Base-by-base conservation (phyloP, 2,888 invertebrate species). In the Hydropsyche betteni region DNA sequence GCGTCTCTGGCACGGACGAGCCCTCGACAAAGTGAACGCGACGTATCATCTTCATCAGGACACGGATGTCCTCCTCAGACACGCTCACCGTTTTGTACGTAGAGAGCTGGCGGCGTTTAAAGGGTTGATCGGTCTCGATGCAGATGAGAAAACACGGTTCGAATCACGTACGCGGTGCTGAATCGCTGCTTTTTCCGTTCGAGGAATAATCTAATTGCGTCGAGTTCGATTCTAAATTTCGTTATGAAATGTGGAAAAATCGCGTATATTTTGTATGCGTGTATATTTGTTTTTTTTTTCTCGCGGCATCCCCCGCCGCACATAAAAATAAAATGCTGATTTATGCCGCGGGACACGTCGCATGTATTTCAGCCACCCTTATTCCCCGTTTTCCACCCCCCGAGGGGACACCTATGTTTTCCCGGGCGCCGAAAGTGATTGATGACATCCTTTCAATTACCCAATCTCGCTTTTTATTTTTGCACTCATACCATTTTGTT, bases 261-360 rank as follows among this genome's bases (percentile, higher is more conserved):
- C 44, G 44, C 44, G 24, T 24, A 24, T 24, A 24, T 24, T 24
- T 24, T 24, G 2, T 24, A 24, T 44, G 7, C 4, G 4, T 44
- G 44, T 44, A 44, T 44, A 44, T 44, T 8, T 44, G 24, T 44
- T 44, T 8, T 44, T 44, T 44, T 44, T 44, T 44, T 44, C 58
- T 8, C 24, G 58, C 58, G 58, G 58, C 58, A 14, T 24, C 58
- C 64, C 64, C 64, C 16, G 55, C 75, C 73, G 44, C 77, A 55
- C 68, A 69, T 74, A 75, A 69, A 55, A 76, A 72, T 72, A 58
- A 76, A 76, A 78, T 76, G 76, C 74, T 76, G 76, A 78, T 78
- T 76, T 78, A 76, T 75, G 76, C 74, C 76, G 50, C 72, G 75
- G 77, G 77, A 76, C 75, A 72, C 61, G 58, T 72, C 61, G 36